phyloP scores from a whole-genome alignment of 2,888 invertebrate genomes.

The Cryptus viduatorius region DNA sequence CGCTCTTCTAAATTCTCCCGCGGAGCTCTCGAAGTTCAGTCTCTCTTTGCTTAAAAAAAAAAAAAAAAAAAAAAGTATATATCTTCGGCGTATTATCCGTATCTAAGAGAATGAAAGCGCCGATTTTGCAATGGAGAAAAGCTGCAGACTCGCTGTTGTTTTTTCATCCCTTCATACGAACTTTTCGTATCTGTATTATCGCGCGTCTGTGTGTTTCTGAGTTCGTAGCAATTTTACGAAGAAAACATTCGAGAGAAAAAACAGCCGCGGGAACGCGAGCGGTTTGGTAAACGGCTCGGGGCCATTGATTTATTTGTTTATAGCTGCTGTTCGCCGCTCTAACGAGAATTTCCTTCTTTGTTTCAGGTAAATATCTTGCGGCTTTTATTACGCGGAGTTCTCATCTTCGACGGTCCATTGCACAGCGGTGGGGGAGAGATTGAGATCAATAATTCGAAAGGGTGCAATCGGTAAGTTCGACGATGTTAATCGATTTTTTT shows the following conservation, averaged over 20 bases:
- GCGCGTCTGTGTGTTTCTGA: not conserved
- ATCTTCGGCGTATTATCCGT: slow-evolving; percentile 40
- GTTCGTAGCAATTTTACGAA: slow-evolving; percentile 44
- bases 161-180: not conserved
- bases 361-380: slow-evolving; percentile 77
- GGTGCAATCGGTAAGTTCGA: slow-evolving; percentile 47
- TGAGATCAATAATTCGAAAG: not conserved
- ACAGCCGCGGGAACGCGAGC: slow-evolving; percentile 28
- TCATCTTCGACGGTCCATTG: slow-evolving; percentile 32
- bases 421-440: not conserved
- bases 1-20: slow-evolving; percentile 42
- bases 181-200: slow-evolving; percentile 56
- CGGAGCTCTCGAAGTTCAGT: not conserved
- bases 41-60: not conserved
- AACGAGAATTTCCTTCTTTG: slow-evolving; percentile 68
- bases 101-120: slow-evolving; percentile 5
- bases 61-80: not conserved
- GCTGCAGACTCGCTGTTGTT: not conserved
- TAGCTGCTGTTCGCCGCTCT: not conserved
- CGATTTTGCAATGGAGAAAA: not conserved
- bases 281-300: slow-evolving; percentile 61
- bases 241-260: slow-evolving; percentile 48
- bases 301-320: slow-evolving; percentile 48
- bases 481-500: not conserved
- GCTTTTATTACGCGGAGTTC: slow-evolving; percentile 26